Conservation (phyloP, 2,888 invertebrate species). For the Drosophila helvetica region DNA sequence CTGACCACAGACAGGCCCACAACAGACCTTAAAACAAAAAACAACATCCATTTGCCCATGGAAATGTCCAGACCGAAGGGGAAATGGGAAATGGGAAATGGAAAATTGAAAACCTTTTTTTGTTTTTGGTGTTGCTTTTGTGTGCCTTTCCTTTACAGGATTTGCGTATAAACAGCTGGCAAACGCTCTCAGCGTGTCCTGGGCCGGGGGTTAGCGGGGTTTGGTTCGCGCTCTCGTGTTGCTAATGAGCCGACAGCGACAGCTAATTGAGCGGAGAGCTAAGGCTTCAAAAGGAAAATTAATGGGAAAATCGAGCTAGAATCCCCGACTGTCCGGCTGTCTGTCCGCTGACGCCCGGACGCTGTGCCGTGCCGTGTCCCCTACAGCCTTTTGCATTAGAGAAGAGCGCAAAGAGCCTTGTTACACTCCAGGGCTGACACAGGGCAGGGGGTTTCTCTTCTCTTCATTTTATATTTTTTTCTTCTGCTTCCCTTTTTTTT, state of each 20-base stretch:
- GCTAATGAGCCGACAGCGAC: slow-evolving; percentile 58
- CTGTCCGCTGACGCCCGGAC: not conserved
- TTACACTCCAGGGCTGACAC: not conserved
- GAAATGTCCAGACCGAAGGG: not conserved
- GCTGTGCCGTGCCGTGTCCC: not conserved
- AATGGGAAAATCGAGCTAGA: slow-evolving; percentile 60
- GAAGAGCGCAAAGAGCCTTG: not conserved
- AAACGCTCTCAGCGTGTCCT: not conserved
- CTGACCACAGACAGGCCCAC: not conserved
- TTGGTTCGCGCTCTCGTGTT: slow-evolving; percentile 38
- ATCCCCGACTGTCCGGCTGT: not conserved
- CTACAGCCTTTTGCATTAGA: slow-evolving; percentile 12
- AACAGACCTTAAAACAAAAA: not conserved
- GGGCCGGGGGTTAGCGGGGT: too few relatives aligned
- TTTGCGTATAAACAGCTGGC: not conserved
- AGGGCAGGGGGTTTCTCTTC: not conserved
- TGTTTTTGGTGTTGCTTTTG: not conserved
- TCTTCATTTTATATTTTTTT: not conserved
- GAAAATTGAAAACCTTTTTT: not conserved
- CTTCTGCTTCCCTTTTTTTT: slow-evolving; percentile 7
- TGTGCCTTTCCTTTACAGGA: not conserved
- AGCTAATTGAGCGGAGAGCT: slow-evolving; percentile 55
- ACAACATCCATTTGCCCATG: not conserved
- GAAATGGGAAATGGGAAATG: not conserved
- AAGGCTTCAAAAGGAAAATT: slow-evolving; percentile 56